phyloP scores from a whole-genome alignment of 2,113 vertebrate species.

The Scatophagus argus region DNA sequence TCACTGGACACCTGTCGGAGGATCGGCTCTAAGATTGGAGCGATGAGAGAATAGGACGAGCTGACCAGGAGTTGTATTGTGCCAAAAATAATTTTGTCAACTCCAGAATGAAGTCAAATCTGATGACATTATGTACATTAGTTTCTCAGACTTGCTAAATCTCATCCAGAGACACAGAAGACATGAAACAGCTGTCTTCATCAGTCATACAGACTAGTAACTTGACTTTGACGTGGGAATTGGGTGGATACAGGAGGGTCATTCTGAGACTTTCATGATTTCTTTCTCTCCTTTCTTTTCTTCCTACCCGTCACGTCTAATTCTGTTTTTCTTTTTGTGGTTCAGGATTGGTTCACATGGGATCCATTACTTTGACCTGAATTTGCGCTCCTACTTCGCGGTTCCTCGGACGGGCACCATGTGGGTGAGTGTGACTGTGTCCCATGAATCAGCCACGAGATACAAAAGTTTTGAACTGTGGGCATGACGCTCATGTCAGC shows the following conservation, averaged over 20 bases:
- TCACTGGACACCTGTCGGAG: background rate
- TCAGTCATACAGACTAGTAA: no score
- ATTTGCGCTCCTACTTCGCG: slow-evolving; percentile 87
- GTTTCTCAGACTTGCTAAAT: no score
- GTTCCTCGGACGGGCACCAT: slow-evolving; percentile 88
- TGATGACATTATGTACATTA: no score
- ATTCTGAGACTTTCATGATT: background rate
- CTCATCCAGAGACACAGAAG: no score
- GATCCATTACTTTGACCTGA: slow-evolving; percentile 91
- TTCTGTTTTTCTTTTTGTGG: background rate
- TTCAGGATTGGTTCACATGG: slow-evolving; percentile 88
- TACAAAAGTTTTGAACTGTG: background rate
- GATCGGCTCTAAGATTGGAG: no score
- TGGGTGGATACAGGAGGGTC: background rate
- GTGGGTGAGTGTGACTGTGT: slow-evolving; percentile 92
- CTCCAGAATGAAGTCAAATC: no score
- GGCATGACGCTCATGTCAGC: background rate
- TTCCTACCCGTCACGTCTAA: background rate
- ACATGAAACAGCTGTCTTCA: no score
- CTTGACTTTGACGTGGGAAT: background rate
- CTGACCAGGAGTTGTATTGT: no score
- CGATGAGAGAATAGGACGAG: no score
- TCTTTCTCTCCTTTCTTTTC: background rate
- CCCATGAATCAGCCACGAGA: background rate
- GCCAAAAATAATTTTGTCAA: no score